Percentiles rank a stretch among this genome's conserved stretches.
These are phyloP conservation scores for Scylla paramamosain DNA, from an alignment of 1,140 invertebrate genomes.

Conservation along the genomic window DNA sequence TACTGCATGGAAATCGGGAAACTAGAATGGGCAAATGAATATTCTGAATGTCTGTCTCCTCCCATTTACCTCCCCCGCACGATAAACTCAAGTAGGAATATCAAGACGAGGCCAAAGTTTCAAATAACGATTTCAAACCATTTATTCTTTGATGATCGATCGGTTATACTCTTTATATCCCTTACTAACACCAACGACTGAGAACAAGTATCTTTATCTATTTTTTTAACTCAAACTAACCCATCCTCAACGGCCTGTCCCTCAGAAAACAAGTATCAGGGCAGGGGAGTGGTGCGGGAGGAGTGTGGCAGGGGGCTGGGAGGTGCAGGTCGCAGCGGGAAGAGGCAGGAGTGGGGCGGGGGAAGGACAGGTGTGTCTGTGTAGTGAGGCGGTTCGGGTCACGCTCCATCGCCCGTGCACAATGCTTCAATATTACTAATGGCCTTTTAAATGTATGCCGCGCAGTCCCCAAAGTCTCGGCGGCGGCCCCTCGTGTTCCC, in stretches of 20 bases:
- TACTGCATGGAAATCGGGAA: background rate
- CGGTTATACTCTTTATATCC: no score
- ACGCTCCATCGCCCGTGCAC: slow-evolving; percentile 46
- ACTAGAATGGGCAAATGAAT: background rate
- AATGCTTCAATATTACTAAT: slow-evolving; percentile 61
- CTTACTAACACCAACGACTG: no score
- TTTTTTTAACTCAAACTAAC: no score
- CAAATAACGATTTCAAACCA: no score
- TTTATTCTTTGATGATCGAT: no score
- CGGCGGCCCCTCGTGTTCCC: background rate
- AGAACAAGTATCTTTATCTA: no score
- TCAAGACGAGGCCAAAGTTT: no score
- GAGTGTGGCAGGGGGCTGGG: background rate
- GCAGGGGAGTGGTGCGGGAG: background rate
- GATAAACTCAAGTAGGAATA: no score
- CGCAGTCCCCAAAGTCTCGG: background rate
- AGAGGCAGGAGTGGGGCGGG: background rate
- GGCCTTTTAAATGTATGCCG: slow-evolving; percentile 51
- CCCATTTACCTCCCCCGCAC: background rate
- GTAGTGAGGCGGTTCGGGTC: background rate
- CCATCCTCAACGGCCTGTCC: no score
- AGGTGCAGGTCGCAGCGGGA: background rate
- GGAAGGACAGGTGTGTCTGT: background rate
- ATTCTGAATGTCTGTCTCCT: slow-evolving; percentile 1
- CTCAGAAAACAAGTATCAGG: background rate